A percentile compares a stretch with the other conserved stretches of the same genome.
These are phyloP conservation scores for Rotaria sp. DNA, from an alignment of 2,888 invertebrate species.

Conservation along the genomic window DNA sequence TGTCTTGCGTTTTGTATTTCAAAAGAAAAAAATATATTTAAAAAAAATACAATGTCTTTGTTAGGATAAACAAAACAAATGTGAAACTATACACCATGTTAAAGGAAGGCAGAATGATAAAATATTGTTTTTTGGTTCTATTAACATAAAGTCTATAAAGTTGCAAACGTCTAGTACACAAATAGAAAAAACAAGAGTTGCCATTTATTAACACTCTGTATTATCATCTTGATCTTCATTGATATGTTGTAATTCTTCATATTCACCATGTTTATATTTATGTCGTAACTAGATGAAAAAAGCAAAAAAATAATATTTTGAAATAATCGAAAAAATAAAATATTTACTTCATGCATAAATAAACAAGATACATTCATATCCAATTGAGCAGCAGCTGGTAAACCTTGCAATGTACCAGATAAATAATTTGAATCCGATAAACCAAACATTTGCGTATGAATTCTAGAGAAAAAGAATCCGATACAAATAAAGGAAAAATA, in stretches of 20 bases:
- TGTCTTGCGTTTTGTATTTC: not conserved
- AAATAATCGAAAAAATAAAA: not conserved
- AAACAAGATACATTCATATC: constrained; percentile 38
- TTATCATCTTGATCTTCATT: constrained; percentile 32
- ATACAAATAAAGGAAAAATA: not conserved
- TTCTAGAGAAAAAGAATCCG: not conserved
- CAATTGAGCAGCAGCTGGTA: constrained; percentile 32
- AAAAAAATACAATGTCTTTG: not conserved
- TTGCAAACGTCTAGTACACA: not conserved
- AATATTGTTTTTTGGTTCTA: not conserved
- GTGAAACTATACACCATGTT: not conserved
- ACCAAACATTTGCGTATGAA: not conserved
- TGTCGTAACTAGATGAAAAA: constrained; percentile 18
- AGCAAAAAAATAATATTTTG: not conserved
- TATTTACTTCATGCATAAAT: constrained; percentile 40
- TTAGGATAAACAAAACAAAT: not conserved
- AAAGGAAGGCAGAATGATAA: not conserved
- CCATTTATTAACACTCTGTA: not conserved
- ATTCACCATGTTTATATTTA: constrained; percentile 40
- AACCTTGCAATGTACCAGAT: not conserved
- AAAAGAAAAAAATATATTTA: not conserved
- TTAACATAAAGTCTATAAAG: not conserved
- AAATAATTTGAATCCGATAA: constrained; percentile 21
- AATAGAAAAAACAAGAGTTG: not conserved
- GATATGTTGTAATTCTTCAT: constrained; percentile 36